Evolutionary conservation across 2,797 vertebrate genomes (phyloP).

Genomic region (Oryzias dopingdopingensis): DNA sequence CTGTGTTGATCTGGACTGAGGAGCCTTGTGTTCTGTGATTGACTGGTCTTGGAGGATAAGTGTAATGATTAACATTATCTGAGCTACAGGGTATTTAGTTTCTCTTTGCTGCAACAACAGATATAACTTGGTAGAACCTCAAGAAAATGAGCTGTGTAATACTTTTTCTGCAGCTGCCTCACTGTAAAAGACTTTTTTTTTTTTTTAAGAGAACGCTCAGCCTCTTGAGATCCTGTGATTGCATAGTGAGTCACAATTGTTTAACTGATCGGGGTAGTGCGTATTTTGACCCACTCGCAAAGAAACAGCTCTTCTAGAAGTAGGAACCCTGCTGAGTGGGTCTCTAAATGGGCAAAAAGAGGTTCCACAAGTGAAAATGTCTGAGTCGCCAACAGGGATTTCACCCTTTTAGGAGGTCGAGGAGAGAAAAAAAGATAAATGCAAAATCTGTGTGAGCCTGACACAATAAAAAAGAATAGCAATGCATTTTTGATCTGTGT

Average conservation of each 20-base stretch:
- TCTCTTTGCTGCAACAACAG: constrained; percentile 48
- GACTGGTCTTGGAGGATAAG: constrained; percentile 69
- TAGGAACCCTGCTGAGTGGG: constrained; percentile 42
- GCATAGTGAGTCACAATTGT: constrained; percentile 39
- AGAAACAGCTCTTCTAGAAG: constrained; percentile 40
- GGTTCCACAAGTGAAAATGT: constrained; percentile 41
- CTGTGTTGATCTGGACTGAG: constrained; percentile 55
- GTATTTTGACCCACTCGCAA: constrained; percentile 58
- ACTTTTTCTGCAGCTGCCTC: no score
- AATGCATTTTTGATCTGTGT: constrained; percentile 29
- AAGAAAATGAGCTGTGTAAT: no score
- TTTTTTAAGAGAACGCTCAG: no score
- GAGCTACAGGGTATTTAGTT: constrained; percentile 42
- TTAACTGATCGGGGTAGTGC: constrained; percentile 61
- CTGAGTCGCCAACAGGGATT: constrained; percentile 66
- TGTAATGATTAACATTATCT: constrained; percentile 50
- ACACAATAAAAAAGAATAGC: constrained; percentile 6
- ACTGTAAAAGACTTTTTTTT: no score
- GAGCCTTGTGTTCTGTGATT: constrained; percentile 65
- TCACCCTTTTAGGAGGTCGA: constrained; percentile 58
- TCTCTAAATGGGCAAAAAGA: constrained; percentile 28
- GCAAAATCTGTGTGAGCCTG: constrained; percentile 65
- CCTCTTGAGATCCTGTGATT: no score
- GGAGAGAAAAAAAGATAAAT: constrained; percentile 64
- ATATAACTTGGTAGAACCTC: neutral